Conservation (phyloP, 2,888 invertebrate species). For the Trachelus tabidus region DNA sequence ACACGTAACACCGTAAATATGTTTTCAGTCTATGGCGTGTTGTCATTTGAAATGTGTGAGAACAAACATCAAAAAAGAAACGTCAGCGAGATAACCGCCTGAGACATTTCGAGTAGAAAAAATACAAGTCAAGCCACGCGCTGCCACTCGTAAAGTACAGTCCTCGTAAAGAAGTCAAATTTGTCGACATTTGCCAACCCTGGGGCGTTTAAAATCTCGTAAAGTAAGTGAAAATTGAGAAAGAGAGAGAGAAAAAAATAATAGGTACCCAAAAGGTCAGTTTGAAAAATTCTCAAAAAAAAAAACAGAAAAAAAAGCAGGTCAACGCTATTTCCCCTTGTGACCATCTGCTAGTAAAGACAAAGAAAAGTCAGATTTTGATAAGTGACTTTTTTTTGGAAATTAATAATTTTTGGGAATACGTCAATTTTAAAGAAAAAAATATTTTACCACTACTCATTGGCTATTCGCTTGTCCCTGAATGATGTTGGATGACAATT, state of each 20-base stretch:
- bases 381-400: no score
- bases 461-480: no score
- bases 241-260: slow-evolving; percentile 14
- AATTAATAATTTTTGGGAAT: no score
- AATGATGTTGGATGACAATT: no score
- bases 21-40: neutral
- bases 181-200: slow-evolving; percentile 46
- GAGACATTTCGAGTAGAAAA: neutral
- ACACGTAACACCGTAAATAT: neutral
- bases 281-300: neutral
- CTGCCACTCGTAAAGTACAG: slow-evolving; percentile 31
- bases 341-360: no score
- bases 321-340: neutral
- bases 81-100: neutral
- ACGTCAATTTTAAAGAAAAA: no score
- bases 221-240: slow-evolving; percentile 34
- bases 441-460: no score
- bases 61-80: neutral
- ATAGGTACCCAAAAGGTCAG: neutral
- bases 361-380: no score
- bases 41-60: neutral
- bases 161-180: slow-evolving; percentile 52
- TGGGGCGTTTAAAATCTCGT: slow-evolving; percentile 49
- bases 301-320: neutral
- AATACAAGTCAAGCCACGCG: neutral